Evolutionary conservation across 1,140 invertebrate genomes (phyloP), one percentile per base, ranked within the genome.

Genomic region (Monomorium pharaonis): DNA sequence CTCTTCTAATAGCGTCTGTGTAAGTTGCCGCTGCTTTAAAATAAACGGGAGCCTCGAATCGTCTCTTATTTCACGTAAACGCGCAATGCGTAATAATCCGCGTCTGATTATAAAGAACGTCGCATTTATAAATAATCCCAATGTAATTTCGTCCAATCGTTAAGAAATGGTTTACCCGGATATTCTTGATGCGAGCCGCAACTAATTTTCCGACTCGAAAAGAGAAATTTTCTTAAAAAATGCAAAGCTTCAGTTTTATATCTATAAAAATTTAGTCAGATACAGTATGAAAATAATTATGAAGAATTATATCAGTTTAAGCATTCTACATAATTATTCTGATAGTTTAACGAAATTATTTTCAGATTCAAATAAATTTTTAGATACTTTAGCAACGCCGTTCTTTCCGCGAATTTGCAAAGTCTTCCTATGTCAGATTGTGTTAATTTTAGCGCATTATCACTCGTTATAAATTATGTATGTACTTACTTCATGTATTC

Each of bases 1-100:
- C 37, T 83, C 78, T 83, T 33, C 51, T 72, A 72, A 83, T 60
- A 83, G 67, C 24, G 44, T 83, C 37, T 72, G 60, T 74, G 37
- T 62, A 74, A 58, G 24, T 83, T 2, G 51, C 7, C 37, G 37
- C 30, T n/a, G 37, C 21, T 63, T n/a, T 51, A 44, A 84, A 84
- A 77, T 84, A 84, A 76, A 76, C 81, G 78, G 3, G 37, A 74
- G 21, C 37, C n/a, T n/a, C 12, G 18, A 58, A 81, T 72, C 49
- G 24, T 27, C 18, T 72, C 24, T 33, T 83, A 44, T 83, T 81
- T 69, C 14, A 27, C 14, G 16, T 65, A 56, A 69, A 67, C 42
- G 27, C 7, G 49, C 21, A 56, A 65, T 21, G 33, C 42, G 65
- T 24, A 72, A 83, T 83, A 72, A 72, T 47, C 51, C 9, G 24